Conservation (phyloP, 2,888 invertebrate species). For the Trachelus iudaicus region DNA sequence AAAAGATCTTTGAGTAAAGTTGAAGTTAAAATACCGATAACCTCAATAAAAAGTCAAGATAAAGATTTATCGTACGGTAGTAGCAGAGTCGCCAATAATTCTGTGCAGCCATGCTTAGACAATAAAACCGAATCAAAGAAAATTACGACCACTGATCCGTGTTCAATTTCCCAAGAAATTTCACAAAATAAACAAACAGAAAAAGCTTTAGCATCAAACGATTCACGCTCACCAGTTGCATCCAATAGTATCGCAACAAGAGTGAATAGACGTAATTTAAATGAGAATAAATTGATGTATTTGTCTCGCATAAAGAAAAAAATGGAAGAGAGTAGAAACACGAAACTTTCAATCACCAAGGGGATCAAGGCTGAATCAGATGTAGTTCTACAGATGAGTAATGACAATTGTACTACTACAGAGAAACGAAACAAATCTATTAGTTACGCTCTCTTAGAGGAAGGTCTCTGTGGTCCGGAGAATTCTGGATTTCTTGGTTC, state of each 20-base stretch:
- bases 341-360: not conserved
- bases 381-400: not conserved
- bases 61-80: not conserved
- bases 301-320: slow-evolving; percentile 7
- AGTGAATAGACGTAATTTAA: slow-evolving; percentile 8
- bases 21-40: not conserved
- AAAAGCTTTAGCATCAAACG: not conserved
- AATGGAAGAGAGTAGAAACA: not conserved
- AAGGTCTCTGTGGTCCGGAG: not conserved
- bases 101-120: slow-evolving; percentile 23
- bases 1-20: not conserved
- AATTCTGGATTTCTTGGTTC: not conserved
- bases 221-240: slow-evolving; percentile 5
- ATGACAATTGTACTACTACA: not conserved
- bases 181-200: not conserved
- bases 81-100: not conserved
- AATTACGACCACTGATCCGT: slow-evolving; percentile 25
- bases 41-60: slow-evolving; percentile 1
- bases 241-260: not conserved
- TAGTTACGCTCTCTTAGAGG: not conserved
- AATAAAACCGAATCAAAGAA: slow-evolving; percentile 24
- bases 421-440: not conserved
- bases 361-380: not conserved
- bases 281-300: slow-evolving; percentile 18
- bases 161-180: not conserved